Conservation (phyloP, 1,140 invertebrate genomes). For the Temnothorax longispinosus region DNA sequence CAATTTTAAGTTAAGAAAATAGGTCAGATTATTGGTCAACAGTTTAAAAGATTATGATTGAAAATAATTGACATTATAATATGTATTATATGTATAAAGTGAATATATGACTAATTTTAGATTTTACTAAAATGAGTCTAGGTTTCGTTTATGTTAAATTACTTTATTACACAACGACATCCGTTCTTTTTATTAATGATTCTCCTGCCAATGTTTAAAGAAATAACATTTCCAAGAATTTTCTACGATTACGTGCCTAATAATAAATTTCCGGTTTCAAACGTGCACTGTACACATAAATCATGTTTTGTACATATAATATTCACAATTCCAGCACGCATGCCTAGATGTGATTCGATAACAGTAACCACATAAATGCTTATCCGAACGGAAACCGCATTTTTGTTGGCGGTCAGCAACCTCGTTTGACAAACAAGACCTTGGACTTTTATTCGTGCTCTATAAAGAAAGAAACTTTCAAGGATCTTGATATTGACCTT, state of each 20-base stretch:
- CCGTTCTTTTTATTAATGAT: not conserved
- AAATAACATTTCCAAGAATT: constrained; percentile 9
- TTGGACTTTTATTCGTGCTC: not conserved
- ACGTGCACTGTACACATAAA: not conserved
- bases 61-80: not conserved
- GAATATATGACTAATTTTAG: constrained; percentile 5
- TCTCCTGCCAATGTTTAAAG: not conserved
- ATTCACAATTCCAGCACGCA: not conserved
- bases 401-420: constrained; percentile 52
- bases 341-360: constrained; percentile 18
- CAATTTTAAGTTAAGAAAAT: not conserved
- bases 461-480: not conserved
- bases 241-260: not conserved
- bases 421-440: constrained; percentile 4
- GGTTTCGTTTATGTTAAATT: not conserved
- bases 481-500: constrained; percentile 3
- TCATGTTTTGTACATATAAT: not conserved
- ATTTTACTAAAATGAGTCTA: not conserved
- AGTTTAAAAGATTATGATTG: not conserved
- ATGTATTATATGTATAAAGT: not conserved
- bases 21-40: not conserved
- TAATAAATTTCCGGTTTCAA: constrained; percentile 28
- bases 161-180: not conserved
- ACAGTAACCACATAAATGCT: not conserved
- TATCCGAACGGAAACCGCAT: constrained; percentile 32